These are phyloP conservation scores for Caenorhabditis inopinata DNA, from an alignment of 1,140 invertebrate species.

Conservation along the genomic window DNA sequence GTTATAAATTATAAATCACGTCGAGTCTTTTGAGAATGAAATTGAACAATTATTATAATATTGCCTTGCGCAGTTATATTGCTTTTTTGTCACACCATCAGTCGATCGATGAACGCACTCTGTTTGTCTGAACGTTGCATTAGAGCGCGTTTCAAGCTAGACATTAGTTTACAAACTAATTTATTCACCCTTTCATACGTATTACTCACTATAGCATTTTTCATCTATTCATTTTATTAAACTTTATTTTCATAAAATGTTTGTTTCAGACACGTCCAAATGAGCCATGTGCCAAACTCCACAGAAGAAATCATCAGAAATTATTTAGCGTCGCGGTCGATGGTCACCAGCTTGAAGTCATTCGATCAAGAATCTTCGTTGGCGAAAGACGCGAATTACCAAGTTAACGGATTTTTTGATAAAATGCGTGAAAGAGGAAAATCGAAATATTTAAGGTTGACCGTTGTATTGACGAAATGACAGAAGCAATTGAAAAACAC, in stretches of 20 bases:
- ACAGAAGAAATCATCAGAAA: constrained; percentile 16
- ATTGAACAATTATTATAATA: too few relatives aligned
- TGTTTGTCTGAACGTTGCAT: background rate
- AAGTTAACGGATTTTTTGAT: background rate
- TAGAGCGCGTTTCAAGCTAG: background rate
- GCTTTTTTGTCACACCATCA: too few relatives aligned
- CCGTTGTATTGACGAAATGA: constrained; percentile 44
- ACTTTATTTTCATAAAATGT: background rate
- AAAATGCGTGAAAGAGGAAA: background rate
- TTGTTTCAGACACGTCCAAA: background rate
- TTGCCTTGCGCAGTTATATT: too few relatives aligned
- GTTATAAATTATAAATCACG: too few relatives aligned
- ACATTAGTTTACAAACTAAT: background rate
- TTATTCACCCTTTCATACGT: background rate
- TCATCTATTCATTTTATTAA: too few relatives aligned
- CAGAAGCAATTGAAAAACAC: constrained; percentile 38
- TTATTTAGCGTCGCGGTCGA: constrained; percentile 1
- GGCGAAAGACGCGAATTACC: constrained; percentile 44
- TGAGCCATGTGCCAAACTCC: constrained; percentile 9
- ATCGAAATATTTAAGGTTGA: constrained; percentile 39
- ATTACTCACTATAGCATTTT: too few relatives aligned
- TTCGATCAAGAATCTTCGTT: constrained; percentile 39
- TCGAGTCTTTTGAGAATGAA: too few relatives aligned
- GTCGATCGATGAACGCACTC: background rate
- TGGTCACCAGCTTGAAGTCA: background rate